Percentiles rank a stretch among this genome's conserved stretches.
These are phyloP conservation scores for Psittacula derbiana DNA, from an alignment of 2,797 vertebrate species.

Conservation along the genomic window DNA sequence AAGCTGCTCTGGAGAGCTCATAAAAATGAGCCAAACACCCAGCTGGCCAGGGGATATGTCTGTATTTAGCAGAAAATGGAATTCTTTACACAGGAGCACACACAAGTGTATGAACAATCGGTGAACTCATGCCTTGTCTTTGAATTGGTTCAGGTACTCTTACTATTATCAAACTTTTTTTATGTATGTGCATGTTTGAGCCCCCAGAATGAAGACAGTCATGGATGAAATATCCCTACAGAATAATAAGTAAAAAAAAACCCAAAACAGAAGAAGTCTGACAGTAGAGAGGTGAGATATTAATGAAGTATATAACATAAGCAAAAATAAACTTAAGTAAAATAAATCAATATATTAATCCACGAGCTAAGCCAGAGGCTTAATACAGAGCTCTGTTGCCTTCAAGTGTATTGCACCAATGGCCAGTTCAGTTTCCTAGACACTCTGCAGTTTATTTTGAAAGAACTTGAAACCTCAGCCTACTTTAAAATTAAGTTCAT, in stretches of 20 bases:
- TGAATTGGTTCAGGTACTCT: not conserved
- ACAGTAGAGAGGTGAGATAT: not conserved
- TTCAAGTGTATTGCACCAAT: not conserved
- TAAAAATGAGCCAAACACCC: not conserved
- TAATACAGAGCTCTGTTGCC: not conserved
- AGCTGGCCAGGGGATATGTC: not conserved
- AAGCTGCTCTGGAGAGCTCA: not conserved
- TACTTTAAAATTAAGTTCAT: not conserved
- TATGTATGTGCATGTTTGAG: not conserved
- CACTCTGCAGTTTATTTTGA: not conserved
- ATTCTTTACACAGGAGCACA: not conserved
- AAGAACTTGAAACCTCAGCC: not conserved
- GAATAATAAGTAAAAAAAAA: not conserved
- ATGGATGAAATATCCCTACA: not conserved
- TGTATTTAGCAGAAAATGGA: not conserved
- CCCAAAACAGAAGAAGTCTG: not conserved
- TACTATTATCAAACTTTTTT: not conserved
- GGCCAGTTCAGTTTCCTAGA: not conserved
- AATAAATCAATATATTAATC: not conserved
- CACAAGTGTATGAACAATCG: fast-evolving
- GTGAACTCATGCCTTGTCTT: not conserved
- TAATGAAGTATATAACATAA: not conserved
- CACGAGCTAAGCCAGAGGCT: not conserved
- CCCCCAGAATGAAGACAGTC: not conserved
- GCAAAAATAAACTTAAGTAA: not conserved